A percentile compares a stretch with the other conserved stretches of the same genome.
These are phyloP conservation scores for Speoplatyrhinus poulsoni DNA, from an alignment of 2,113 vertebrate genomes.

Conservation along the genomic window DNA sequence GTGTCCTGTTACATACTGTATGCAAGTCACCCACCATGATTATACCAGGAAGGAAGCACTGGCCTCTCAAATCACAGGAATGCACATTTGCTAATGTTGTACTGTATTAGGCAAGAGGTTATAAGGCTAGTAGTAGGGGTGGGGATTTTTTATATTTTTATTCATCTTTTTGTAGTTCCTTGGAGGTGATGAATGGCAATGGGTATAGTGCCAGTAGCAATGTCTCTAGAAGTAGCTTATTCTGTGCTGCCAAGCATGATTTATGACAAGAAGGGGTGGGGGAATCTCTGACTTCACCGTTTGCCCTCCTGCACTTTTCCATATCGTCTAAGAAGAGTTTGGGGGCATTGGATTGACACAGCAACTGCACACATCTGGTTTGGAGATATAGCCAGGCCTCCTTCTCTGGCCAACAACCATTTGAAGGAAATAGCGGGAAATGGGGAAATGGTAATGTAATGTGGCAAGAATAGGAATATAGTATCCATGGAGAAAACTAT, in stretches of 20 bases:
- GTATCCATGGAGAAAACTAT: slow-evolving; percentile 25
- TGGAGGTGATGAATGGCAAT: slow-evolving; percentile 75
- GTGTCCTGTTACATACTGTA: slow-evolving; percentile 30
- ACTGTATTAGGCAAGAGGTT: slow-evolving; percentile 49
- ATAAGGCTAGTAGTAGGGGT: slow-evolving; percentile 45
- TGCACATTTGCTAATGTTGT: slow-evolving; percentile 54
- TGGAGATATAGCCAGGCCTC: slow-evolving; percentile 32
- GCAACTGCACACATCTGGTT: slow-evolving; percentile 70
- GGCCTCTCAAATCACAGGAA: slow-evolving; percentile 42
- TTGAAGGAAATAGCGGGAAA: slow-evolving; percentile 47
- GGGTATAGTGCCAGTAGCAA: slow-evolving; percentile 73
- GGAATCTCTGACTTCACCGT: slow-evolving; percentile 72
- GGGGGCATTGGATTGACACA: slow-evolving; percentile 66
- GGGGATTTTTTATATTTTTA: slow-evolving; percentile 21
- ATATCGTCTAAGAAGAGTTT: slow-evolving; percentile 63
- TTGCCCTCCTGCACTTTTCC: slow-evolving; percentile 75
- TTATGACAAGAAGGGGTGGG: slow-evolving; percentile 73
- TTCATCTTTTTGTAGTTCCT: slow-evolving; percentile 63
- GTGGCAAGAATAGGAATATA: slow-evolving; percentile 24
- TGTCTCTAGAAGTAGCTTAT: slow-evolving; percentile 75
- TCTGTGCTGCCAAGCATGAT: slow-evolving; percentile 78
- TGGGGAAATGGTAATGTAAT: slow-evolving; percentile 48
- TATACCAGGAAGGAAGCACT: slow-evolving; percentile 57
- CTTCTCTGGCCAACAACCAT: slow-evolving; percentile 35
- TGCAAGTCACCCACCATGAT: slow-evolving; percentile 46